Evolutionary conservation across 2,888 invertebrate genomes (phyloP).

Genomic region (Cylloceria caligata): DNA sequence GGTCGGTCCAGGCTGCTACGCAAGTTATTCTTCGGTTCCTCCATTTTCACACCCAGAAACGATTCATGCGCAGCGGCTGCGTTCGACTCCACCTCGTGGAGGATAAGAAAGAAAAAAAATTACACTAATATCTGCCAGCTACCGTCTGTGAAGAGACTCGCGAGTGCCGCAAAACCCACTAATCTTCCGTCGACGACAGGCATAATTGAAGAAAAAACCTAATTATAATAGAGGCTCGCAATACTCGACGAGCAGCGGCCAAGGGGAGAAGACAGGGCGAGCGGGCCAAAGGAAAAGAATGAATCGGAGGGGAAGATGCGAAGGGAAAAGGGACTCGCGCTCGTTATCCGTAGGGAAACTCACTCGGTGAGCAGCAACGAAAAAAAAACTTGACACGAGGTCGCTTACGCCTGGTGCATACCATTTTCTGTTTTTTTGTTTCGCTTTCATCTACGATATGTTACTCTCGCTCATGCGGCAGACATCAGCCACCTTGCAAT

Average conservation of each 20-base stretch:
- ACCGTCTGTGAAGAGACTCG: conserved; percentile 41
- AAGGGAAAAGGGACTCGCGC: conserved; percentile 48
- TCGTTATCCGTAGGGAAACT: conserved; percentile 52
- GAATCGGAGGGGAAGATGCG: conserved; percentile 22
- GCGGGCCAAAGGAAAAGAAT: conserved; percentile 35
- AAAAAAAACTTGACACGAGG: conserved; percentile 15
- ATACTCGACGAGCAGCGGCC: conserved; percentile 43
- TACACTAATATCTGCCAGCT: conserved; percentile 63
- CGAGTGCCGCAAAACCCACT: conserved; percentile 50
- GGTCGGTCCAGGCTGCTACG: conserved; percentile 9
- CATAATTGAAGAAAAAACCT: conserved; percentile 70
- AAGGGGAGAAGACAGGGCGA: conserved; percentile 40
- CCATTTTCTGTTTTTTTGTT: conserved; percentile 38
- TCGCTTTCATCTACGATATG: conserved; percentile 30
- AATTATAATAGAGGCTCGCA: conserved; percentile 66
- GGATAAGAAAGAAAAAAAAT: conserved; percentile 50
- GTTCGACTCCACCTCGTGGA: conserved; percentile 29
- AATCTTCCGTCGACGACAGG: conserved; percentile 64
- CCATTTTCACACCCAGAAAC: neutral
- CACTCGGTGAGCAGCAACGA: conserved; percentile 19
- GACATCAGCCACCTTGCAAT: conserved; percentile 61
- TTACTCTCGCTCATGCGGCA: conserved; percentile 39
- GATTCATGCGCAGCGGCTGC: conserved; percentile 34
- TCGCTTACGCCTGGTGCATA: conserved; percentile 44
- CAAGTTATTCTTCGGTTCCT: neutral